Evolutionary conservation across 2,888 invertebrate genomes (phyloP).

Genomic region (Dione juno): DNA sequence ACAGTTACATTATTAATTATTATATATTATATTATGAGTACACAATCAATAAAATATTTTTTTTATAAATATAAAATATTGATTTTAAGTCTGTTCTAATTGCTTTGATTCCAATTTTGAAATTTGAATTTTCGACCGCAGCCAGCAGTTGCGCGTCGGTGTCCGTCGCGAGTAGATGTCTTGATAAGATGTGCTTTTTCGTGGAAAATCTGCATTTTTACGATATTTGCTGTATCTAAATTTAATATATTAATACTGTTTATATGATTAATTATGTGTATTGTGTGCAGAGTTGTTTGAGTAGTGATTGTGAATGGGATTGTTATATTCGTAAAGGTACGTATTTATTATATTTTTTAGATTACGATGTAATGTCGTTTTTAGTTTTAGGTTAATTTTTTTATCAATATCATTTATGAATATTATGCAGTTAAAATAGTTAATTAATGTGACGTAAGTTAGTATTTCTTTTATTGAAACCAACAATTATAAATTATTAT

Average conservation of each 20-base stretch:
- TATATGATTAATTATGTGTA: not conserved
- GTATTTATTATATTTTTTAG: not conserved
- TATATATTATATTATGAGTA: too few relatives aligned
- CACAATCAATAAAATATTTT: too few relatives aligned
- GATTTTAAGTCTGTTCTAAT: not conserved
- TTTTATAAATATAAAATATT: not conserved
- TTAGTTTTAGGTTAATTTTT: not conserved
- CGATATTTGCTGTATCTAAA: not conserved
- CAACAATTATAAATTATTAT: too few relatives aligned
- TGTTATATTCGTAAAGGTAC: constrained; percentile 6
- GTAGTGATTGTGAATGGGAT: constrained; percentile 16
- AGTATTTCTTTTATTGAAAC: too few relatives aligned
- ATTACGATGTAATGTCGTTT: not conserved
- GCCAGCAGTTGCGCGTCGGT: constrained; percentile 26
- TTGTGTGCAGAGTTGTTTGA: not conserved
- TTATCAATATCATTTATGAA: not conserved
- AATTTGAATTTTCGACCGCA: constrained; percentile 27
- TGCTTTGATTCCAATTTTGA: constrained; percentile 17
- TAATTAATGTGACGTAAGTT: not conserved
- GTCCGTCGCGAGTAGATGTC: constrained; percentile 19
- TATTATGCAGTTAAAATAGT: not conserved
- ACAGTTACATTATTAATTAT: too few relatives aligned
- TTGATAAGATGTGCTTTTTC: not conserved
- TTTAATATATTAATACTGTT: not conserved
- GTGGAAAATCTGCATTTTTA: not conserved